Evolutionary conservation across 2,797 vertebrate species (phyloP), one percentile per base, ranked within the genome.

Genomic region (Rachycentron canadum): DNA sequence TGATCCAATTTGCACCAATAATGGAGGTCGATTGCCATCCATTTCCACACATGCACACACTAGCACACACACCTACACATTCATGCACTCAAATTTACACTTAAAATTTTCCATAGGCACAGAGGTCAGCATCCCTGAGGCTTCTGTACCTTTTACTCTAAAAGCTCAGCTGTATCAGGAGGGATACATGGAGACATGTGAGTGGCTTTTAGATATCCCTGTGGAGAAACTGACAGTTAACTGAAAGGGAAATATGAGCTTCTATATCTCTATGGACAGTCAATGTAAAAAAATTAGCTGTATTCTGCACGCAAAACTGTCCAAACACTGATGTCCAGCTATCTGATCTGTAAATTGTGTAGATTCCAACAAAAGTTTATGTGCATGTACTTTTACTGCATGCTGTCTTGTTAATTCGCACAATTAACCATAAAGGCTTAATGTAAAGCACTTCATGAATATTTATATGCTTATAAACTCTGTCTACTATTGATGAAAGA

Each of bases 151-250:
- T 91, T 91, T 88, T 86, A 88, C 87, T 87, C 82, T 93, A 91
- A 94, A 92, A 94, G 93, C 90, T 82, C 50, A 34, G 78, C 79
- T 62, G 73, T 83, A 84, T 89, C 82, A 82, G 61, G 86, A 82
- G 81, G 64, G 76, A 87, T 81, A 76, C 88, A 83, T 60, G 21
- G 49, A 88, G 86, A 89, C 89, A 83, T 77, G 83, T 79, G 83
- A 92, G 88, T 84, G 89, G 89, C 91, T 94, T 92, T 94, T 91
- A 92, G 82, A 82, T 26, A 77, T 93, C 92, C 88, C 91, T 71
- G 65, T 67, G 89, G 92, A 86, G 72, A 81, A 66, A 77, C 88
- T 82, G 87, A 85, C 86, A 85, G 86, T 84, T 81, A 75, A 88
- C 86, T 83, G 83, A 76, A 73, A 76, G 67, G 52, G 77, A 87